Conservation (phyloP, 2,113 vertebrate genomes). For the Cyphomyrus discorhynchus region DNA sequence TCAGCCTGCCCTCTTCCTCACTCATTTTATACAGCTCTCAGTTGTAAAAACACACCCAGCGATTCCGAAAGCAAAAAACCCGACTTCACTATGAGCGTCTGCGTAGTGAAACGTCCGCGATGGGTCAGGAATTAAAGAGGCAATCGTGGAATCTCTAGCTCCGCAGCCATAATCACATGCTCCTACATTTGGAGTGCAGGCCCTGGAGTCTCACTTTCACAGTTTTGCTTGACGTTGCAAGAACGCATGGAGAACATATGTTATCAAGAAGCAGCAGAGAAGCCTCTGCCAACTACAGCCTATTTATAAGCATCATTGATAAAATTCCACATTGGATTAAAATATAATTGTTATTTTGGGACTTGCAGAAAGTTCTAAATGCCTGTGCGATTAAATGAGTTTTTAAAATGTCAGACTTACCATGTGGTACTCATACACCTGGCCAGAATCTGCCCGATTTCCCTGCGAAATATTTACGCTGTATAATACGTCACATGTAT, state of each 20-base stretch:
- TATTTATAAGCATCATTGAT: not conserved
- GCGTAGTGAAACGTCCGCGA: not conserved
- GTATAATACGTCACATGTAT: not conserved
- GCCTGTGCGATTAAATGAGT: not conserved
- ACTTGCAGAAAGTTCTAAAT: not conserved
- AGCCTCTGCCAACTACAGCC: not conserved
- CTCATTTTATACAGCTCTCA: not conserved
- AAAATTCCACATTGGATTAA: constrained; percentile 1
- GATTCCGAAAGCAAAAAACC: not conserved
- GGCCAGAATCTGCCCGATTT: not conserved
- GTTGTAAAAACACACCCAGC: not conserved
- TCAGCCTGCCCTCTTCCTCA: not conserved
- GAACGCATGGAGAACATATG: not conserved
- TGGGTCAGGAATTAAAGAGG: not conserved
- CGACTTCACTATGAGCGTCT: not conserved
- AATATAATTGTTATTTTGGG: not conserved
- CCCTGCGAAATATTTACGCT: not conserved
- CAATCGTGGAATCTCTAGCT: not conserved
- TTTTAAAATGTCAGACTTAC: not conserved
- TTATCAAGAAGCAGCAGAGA: not conserved
- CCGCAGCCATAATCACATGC: not conserved
- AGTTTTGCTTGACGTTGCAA: not conserved
- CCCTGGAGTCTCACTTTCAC: not conserved
- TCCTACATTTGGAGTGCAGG: not conserved
- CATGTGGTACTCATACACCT: not conserved